Conservation (phyloP, 2,797 vertebrate genomes). For the Cottoperca gobio region DNA sequence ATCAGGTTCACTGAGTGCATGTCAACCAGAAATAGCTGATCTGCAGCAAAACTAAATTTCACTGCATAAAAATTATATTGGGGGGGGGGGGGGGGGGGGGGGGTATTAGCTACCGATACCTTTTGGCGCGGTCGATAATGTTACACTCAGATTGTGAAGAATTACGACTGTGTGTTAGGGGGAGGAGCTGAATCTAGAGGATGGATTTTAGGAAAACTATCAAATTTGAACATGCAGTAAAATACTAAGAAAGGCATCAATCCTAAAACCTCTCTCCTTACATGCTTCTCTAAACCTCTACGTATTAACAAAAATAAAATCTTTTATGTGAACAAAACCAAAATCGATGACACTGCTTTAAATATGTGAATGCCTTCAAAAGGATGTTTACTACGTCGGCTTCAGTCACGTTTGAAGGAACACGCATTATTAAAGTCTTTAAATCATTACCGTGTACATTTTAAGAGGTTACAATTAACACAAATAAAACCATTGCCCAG, state of each 20-base stretch:
- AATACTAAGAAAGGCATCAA: background rate
- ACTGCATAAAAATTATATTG: constrained; percentile 29
- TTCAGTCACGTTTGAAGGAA: background rate
- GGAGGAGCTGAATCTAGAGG: background rate
- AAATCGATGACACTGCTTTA: too few relatives aligned
- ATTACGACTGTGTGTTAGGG: too few relatives aligned
- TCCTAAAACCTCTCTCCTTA: background rate
- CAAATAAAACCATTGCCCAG: constrained; percentile 41
- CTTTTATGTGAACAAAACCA: background rate
- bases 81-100: too few relatives aligned
- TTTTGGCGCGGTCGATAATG: background rate
- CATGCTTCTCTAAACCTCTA: background rate
- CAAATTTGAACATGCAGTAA: background rate
- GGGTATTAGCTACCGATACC: background rate
- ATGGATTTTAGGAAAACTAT: background rate
- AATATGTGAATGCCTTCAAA: too few relatives aligned
- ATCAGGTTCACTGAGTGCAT: constrained; percentile 78
- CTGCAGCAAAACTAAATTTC: constrained; percentile 45
- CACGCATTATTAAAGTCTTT: constrained; percentile 19
- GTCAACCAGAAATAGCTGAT: constrained; percentile 61
- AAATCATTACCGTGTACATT: constrained; percentile 23
- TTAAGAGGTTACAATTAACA: constrained; percentile 24
- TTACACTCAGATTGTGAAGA: background rate
- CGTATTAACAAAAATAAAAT: background rate
- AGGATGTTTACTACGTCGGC: background rate